Percentiles rank a stretch among this genome's conserved stretches.
Conservation (phyloP, 2,113 vertebrate genomes). For the Pontoporia blainvillei region DNA sequence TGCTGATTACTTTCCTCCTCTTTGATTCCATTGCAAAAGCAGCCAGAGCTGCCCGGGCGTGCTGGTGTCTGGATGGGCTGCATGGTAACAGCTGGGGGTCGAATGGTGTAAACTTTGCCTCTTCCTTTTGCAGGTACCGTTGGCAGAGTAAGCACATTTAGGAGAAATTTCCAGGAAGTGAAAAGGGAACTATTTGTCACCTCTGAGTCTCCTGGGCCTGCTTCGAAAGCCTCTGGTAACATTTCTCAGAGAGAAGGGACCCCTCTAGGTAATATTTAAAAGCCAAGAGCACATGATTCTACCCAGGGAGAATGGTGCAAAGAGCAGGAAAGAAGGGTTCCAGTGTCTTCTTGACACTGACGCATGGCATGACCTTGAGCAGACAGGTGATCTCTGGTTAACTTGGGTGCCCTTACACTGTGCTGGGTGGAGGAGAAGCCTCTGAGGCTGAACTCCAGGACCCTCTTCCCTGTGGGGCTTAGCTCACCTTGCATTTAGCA, state of each 20-base stretch:
- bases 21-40: slow-evolving; percentile 45
- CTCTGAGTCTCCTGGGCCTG: slow-evolving; percentile 29
- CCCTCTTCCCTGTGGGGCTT: neutral
- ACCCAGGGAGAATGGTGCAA: neutral
- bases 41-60: neutral
- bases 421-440: neutral
- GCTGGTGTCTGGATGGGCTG: slow-evolving; percentile 52
- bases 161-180: slow-evolving; percentile 43
- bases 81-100: slow-evolving; percentile 60
- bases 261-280: neutral
- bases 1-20: neutral
- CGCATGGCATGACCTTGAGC: neutral
- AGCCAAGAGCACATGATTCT: neutral
- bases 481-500: neutral
- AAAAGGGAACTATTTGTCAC: slow-evolving; percentile 53
- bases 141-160: slow-evolving; percentile 42
- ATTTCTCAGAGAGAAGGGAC: neutral
- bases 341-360: neutral
- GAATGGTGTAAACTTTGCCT: slow-evolving; percentile 49
- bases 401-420: neutral
- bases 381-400: neutral
- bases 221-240: neutral
- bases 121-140: slow-evolving; percentile 17
- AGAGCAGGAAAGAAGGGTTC: neutral
- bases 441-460: neutral